phyloP scores from a whole-genome alignment of 1,140 invertebrate genomes.

The Propsilocerus akamusi region DNA sequence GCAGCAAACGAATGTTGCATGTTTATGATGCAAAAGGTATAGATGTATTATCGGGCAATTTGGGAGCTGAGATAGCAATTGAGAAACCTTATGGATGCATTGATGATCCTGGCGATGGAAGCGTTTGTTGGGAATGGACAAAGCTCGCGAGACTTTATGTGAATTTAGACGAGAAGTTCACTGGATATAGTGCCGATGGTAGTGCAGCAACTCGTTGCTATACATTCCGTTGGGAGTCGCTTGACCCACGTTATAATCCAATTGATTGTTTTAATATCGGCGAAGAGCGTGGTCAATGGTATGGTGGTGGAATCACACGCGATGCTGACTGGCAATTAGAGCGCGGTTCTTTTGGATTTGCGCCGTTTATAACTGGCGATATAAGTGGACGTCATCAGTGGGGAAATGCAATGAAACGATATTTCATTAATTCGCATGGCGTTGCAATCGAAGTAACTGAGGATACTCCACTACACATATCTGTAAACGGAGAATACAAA shows the following conservation, averaged over 20 bases:
- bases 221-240: slow-evolving; percentile 59
- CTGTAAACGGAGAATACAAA: slow-evolving; percentile 39
- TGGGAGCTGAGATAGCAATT: slow-evolving; percentile 37
- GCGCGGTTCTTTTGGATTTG: slow-evolving; percentile 43
- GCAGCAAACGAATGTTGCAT: slow-evolving; percentile 51
- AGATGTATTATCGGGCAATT: slow-evolving; percentile 47
- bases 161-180: slow-evolving; percentile 31
- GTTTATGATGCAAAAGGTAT: slow-evolving; percentile 48
- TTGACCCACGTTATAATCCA: slow-evolving; percentile 38
- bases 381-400: slow-evolving; percentile 55
- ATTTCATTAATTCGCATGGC: slow-evolving; percentile 70
- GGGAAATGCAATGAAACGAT: slow-evolving; percentile 60
- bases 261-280: slow-evolving; percentile 70
- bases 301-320: slow-evolving; percentile 59
- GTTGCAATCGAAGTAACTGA: slow-evolving; percentile 59
- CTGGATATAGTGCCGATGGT: slow-evolving; percentile 19
- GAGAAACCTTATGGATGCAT: slow-evolving; percentile 50
- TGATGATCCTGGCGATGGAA: slow-evolving; percentile 32
- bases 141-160: slow-evolving; percentile 52
- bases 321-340: slow-evolving; percentile 65
- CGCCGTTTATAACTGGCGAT: slow-evolving; percentile 67
- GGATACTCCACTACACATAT: slow-evolving; percentile 56
- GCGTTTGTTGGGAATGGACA: slow-evolving; percentile 65
- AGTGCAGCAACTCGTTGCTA: slow-evolving; percentile 50
- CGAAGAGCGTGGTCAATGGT: slow-evolving; percentile 48